Evolutionary conservation across 2,113 vertebrate genomes (phyloP), one percentile per base, ranked within the genome.

Genomic region (Paramisgurnus dabryanus): DNA sequence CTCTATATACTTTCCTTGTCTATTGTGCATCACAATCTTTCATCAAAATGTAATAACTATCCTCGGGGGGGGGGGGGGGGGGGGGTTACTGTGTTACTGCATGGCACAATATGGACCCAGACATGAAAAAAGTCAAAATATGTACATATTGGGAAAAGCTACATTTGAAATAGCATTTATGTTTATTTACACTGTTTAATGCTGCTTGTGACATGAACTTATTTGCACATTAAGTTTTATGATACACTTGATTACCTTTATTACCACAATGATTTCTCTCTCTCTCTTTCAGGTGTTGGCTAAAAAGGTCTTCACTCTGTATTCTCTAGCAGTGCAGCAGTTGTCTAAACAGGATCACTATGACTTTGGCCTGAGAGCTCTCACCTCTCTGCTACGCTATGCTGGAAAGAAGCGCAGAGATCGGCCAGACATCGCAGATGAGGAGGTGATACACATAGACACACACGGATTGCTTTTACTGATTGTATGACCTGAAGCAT

Each of bases 301-400:
- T 10, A 96, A 95, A 92, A 97, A 97, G 78, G 94, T 97, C 22
- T 94, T 94, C 83, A 97, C 94, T 0, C 90, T 97, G 6, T 96
- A 97, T 88, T 95, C 92, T 0, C 88, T 97, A 88, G 95, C 95
- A 0, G 86, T 94, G 77, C 95, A 97, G 86, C 95, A 96, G 90
- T 90, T 97, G 10, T 97, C 96, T 69, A 92, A 92, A 66, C 95
- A 96, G 85, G 95, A 96, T 83, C 96, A 97, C 83, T 97, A 97
- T 5, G 95, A 97, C 87, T 97, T 96, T 3, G 95, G 96, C 39
- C 90, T 97, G 0, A 93, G 95, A 0, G 94, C 95, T 0, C 94
- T 97, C 82, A 96, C 94, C 18, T 96, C 95, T 0, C 89, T 97
- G 45, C 92, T 97, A 34, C 94, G 94, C 77, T 96, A 94, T 0